A percentile compares a stretch with the other conserved stretches of the same genome.
These are phyloP conservation scores for Nemapogon koenigi DNA, from an alignment of 2,888 invertebrate genomes.

Conservation along the genomic window DNA sequence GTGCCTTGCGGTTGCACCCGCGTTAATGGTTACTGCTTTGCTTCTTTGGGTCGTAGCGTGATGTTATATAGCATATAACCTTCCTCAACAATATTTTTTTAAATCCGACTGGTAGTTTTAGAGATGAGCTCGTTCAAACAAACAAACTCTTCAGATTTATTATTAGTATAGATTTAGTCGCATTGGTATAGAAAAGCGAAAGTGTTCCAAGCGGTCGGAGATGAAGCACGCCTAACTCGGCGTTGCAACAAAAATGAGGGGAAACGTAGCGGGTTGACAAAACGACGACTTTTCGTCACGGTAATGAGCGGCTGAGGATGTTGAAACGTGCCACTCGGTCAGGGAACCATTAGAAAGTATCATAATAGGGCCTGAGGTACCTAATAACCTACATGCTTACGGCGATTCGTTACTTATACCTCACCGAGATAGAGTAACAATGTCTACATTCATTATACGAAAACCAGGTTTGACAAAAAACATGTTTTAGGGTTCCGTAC, in stretches of 20 bases:
- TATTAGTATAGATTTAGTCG: no score
- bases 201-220: conserved; percentile 20
- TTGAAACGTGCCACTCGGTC: conserved; percentile 4
- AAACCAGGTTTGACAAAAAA: no score
- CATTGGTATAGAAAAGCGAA: conserved; percentile 23
- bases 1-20: no score
- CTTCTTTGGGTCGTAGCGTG: no score
- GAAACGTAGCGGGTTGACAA: conserved; percentile 12
- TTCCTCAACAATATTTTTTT: background rate
- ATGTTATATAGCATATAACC: no score
- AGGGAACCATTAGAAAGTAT: conserved; percentile 6
- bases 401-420: no score
- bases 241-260: conserved; percentile 11
- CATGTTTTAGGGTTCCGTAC: no score
- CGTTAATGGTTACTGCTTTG: no score
- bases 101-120: background rate
- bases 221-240: conserved; percentile 1
- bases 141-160: conserved; percentile 12
- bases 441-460: no score
- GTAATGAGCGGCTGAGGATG: conserved; percentile 11
- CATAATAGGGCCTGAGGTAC: no score
- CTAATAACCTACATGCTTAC: no score
- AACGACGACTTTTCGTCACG: conserved; percentile 11
- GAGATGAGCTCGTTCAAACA: background rate
- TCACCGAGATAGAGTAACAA: no score